phyloP scores from a whole-genome alignment of 2,888 invertebrate species.

The Neria commutata region DNA sequence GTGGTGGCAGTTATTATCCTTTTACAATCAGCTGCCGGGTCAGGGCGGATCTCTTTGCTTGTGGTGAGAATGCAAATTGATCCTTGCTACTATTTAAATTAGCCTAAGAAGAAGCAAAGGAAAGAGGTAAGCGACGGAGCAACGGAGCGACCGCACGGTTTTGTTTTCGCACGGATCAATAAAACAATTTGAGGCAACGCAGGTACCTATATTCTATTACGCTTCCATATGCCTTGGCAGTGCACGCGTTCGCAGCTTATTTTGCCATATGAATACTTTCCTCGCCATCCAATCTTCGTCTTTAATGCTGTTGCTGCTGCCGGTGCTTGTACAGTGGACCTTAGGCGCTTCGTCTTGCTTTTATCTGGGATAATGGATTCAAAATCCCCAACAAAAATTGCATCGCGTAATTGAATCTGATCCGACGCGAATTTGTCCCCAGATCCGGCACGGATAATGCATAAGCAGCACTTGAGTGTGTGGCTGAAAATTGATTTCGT shows the following conservation, averaged over 20 bases:
- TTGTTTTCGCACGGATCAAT: background rate
- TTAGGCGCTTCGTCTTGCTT: too few species aligned
- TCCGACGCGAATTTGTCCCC: background rate
- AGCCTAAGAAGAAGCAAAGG: conserved; percentile 41
- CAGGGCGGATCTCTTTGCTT: conserved; percentile 56
- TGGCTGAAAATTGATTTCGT: background rate
- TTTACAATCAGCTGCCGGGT: conserved; percentile 26
- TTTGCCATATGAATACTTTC: background rate
- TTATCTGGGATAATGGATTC: conserved; percentile 3
- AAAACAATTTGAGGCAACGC: background rate
- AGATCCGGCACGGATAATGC: background rate
- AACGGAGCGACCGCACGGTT: background rate
- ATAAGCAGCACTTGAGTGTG: background rate
- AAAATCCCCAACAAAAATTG: background rate
- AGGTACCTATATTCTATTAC: background rate
- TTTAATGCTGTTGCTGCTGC: background rate
- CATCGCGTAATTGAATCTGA: background rate
- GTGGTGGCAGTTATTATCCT: background rate
- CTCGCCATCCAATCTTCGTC: background rate
- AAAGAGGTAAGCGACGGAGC: conserved; percentile 17
- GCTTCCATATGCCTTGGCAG: background rate
- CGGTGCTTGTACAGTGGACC: background rate
- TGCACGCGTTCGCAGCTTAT: background rate
- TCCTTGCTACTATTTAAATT: conserved; percentile 50
- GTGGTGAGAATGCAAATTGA: conserved; percentile 57